These are phyloP conservation scores for Cerastis leucographa DNA, from an alignment of 2,888 invertebrate genomes.

Conservation along the genomic window DNA sequence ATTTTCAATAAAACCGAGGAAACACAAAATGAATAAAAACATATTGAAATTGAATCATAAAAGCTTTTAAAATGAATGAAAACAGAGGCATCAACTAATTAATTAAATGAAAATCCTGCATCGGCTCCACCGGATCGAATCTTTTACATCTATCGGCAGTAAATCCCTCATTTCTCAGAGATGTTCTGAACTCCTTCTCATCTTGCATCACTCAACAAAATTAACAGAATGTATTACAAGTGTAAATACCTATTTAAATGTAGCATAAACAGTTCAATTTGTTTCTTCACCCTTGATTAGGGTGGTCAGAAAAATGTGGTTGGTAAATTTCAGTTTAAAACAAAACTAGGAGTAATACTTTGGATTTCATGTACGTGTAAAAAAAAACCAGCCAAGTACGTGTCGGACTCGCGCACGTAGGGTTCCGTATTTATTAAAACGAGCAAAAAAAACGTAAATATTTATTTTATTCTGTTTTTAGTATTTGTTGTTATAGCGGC, in stretches of 20 bases:
- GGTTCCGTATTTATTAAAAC: too few species aligned
- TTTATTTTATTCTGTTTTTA: too few species aligned
- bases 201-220: slow-evolving; percentile 56
- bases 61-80: slow-evolving; percentile 14
- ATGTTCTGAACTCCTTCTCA: background rate
- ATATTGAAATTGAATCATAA: slow-evolving; percentile 9
- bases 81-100: background rate
- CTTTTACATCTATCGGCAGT: slow-evolving; percentile 6
- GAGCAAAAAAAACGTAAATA: too few species aligned
- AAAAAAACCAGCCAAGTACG: too few species aligned
- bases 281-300: slow-evolving; percentile 47
- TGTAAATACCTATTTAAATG: slow-evolving; percentile 60
- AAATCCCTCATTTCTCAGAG: slow-evolving; percentile 17
- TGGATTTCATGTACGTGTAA: background rate
- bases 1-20: background rate
- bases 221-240: slow-evolving; percentile 62
- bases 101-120: slow-evolving; percentile 20
- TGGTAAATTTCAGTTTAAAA: background rate
- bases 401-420: too few species aligned
- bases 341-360: background rate
- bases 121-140: background rate
- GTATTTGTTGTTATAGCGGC: too few species aligned
- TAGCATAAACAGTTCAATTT: slow-evolving; percentile 60
- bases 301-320: slow-evolving; percentile 20
- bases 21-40: background rate